Percentiles rank a stretch among this genome's conserved stretches.
Conservation (phyloP, 2,797 vertebrate species). For the Dendrocincla tyrannina region DNA sequence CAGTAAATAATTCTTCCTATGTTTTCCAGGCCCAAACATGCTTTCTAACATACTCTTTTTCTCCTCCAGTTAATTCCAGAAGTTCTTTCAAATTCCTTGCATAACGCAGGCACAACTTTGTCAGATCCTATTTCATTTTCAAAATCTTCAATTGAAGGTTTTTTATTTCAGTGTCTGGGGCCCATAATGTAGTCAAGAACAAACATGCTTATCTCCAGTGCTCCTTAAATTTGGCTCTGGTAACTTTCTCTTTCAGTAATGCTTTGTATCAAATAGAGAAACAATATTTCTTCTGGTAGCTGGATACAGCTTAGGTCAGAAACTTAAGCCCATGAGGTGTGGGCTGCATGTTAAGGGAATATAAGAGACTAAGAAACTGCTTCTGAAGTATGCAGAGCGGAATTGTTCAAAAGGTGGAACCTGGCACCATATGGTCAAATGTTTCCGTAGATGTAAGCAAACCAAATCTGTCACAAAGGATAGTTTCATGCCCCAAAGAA, state of each 20-base stretch:
- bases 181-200: not conserved
- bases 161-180: not conserved
- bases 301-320: not conserved
- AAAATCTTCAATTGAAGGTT: not conserved
- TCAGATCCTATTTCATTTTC: not conserved
- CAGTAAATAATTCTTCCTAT: not conserved
- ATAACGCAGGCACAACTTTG: not conserved
- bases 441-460: constrained; percentile 3
- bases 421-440: constrained; percentile 38
- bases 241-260: not conserved
- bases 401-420: constrained; percentile 5
- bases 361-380: not conserved
- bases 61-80: not conserved
- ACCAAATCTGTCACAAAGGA: constrained; percentile 37
- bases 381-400: not conserved
- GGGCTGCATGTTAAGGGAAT: not conserved
- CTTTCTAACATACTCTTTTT: not conserved
- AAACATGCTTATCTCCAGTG: not conserved
- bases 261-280: not conserved
- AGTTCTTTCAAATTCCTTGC: not conserved
- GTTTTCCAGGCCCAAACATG: not conserved
- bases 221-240: not conserved
- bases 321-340: not conserved
- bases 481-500: constrained; percentile 9
- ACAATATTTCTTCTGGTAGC: not conserved